These are phyloP conservation scores for Taxidea taxus DNA, from an alignment of 2,113 vertebrate species.

Conservation along the genomic window DNA sequence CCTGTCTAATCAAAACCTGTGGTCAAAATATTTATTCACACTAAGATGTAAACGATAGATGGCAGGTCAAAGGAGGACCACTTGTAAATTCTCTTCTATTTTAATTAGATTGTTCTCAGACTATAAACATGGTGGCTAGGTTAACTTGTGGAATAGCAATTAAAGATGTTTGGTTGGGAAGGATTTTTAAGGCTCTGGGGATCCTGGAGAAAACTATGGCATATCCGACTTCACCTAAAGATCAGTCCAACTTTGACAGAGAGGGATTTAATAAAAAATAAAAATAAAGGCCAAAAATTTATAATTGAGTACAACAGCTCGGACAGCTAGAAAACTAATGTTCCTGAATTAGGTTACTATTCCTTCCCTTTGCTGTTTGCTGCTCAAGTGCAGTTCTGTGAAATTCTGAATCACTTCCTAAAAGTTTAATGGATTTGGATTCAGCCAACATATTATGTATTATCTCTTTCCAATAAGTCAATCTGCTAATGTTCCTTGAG, in stretches of 20 bases:
- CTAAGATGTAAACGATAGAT: background rate
- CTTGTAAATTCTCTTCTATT: background rate
- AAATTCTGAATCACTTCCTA: slow-evolving; percentile 26
- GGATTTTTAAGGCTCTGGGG: background rate
- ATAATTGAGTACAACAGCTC: background rate
- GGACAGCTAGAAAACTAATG: background rate
- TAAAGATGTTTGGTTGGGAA: background rate
- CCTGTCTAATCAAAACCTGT: background rate
- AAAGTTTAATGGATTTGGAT: slow-evolving; percentile 4
- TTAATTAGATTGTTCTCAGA: background rate
- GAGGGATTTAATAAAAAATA: background rate
- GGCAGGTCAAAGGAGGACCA: background rate
- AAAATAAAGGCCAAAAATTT: background rate
- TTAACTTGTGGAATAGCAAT: background rate
- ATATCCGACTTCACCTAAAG: background rate
- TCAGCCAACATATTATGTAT: background rate
- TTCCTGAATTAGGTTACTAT: background rate
- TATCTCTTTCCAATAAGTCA: background rate
- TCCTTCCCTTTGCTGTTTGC: background rate
- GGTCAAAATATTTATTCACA: background rate
- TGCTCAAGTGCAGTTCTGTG: background rate
- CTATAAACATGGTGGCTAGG: background rate
- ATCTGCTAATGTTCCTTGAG: background rate
- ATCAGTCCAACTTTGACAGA: background rate
- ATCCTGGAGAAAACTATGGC: background rate